Evolutionary conservation across 2,797 vertebrate genomes (phyloP).

Genomic region (Atherinosoma microstoma): DNA sequence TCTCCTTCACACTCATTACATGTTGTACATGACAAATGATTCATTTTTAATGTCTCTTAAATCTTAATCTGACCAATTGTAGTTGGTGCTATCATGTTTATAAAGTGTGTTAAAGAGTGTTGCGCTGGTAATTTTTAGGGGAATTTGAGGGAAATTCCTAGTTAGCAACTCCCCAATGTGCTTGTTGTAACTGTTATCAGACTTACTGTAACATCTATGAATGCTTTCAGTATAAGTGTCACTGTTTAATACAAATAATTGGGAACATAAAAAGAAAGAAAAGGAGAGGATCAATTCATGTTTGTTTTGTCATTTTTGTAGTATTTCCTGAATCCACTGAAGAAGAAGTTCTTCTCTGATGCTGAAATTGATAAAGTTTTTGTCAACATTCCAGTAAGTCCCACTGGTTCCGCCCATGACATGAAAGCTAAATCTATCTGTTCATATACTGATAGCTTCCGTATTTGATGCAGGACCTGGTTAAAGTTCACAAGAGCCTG

Average conservation of each 20-base stretch:
- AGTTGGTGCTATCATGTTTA: not conserved
- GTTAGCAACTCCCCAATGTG: constrained; percentile 10
- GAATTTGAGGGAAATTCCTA: constrained; percentile 32
- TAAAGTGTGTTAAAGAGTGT: not conserved
- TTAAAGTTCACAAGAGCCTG: constrained; percentile 91
- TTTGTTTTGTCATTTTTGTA: constrained; percentile 54
- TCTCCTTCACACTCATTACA: constrained; percentile 4
- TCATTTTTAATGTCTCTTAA: not conserved
- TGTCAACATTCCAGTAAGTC: constrained; percentile 92
- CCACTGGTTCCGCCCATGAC: not conserved
- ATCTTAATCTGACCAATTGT: constrained; percentile 1
- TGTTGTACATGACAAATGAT: not conserved
- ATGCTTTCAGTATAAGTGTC: constrained; percentile 25
- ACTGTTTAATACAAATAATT: not conserved
- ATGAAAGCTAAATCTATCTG: not conserved
- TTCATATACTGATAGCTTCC: constrained; percentile 1
- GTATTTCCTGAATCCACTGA: constrained; percentile 93
- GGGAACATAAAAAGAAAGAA: not conserved
- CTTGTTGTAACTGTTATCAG: not conserved
- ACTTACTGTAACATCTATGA: not conserved
- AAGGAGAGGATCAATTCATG: not conserved
- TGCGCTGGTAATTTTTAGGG: constrained; percentile 2
- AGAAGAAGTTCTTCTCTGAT: constrained; percentile 88
- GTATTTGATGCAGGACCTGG: constrained; percentile 84
- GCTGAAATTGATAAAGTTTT: constrained; percentile 91